Conservation (phyloP, 2,113 vertebrate species). For the Dolichallabes microphthalmus region DNA sequence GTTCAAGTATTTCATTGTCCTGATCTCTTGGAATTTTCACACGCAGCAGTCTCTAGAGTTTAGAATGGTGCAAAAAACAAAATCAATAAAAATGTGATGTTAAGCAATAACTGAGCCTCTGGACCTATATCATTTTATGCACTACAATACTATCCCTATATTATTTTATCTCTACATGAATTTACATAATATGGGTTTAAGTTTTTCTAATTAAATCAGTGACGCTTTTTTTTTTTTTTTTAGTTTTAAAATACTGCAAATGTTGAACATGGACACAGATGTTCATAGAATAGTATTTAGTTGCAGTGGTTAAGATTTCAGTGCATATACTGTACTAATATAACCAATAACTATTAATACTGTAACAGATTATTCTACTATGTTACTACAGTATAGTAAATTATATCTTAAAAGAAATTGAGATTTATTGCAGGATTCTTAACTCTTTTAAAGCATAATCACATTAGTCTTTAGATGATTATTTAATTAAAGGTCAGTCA, state of each 20-base stretch:
- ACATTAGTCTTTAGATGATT: neutral
- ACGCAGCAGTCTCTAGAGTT: neutral
- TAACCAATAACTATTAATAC: neutral
- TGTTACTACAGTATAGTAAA: too few relatives aligned
- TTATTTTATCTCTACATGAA: neutral
- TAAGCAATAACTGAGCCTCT: neutral
- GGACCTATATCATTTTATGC: neutral
- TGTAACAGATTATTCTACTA: neutral
- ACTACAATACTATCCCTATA: neutral
- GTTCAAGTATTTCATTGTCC: neutral
- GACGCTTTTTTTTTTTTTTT: neutral
- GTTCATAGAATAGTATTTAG: neutral
- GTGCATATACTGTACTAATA: neutral
- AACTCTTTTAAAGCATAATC: neutral
- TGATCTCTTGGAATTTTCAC: neutral
- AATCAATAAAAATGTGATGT: neutral
- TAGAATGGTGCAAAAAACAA: neutral
- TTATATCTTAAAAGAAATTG: too few relatives aligned
- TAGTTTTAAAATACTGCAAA: neutral
- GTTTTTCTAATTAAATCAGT: neutral
- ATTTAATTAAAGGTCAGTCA: conserved; percentile 13
- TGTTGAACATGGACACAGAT: neutral
- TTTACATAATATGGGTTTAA: neutral
- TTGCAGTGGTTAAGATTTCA: neutral
- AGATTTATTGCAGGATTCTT: neutral